Evolutionary conservation across 2,888 invertebrate genomes (phyloP).

Genomic region (Drosophila leonis): DNA sequence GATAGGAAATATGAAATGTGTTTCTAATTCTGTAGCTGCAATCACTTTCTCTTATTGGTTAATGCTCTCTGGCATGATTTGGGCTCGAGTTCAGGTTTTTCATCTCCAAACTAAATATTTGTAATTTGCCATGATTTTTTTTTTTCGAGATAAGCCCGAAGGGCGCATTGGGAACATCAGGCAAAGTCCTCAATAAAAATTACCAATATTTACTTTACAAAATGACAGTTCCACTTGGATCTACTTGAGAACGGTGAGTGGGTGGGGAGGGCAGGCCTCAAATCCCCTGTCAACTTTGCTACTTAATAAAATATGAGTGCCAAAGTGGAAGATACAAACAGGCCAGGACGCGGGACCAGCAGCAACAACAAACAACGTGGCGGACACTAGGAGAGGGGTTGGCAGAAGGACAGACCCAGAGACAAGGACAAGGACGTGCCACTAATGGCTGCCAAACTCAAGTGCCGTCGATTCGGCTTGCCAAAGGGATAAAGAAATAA

Average conservation of each 20-base stretch:
- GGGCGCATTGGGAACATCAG: slow-evolving; percentile 56
- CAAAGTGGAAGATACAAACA: slow-evolving; percentile 65
- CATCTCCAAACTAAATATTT: slow-evolving; percentile 58
- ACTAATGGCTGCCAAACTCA: slow-evolving; percentile 74
- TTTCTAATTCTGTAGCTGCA: slow-evolving; percentile 63
- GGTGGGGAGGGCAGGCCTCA: slow-evolving; percentile 30
- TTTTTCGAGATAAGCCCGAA: slow-evolving; percentile 57
- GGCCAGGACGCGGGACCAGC: slow-evolving; percentile 37
- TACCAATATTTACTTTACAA: slow-evolving; percentile 81
- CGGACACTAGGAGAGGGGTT: background rate
- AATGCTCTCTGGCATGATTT: slow-evolving; percentile 47
- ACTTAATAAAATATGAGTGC: slow-evolving; percentile 81
- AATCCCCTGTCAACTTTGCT: slow-evolving; percentile 82
- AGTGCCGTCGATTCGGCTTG: slow-evolving; percentile 58
- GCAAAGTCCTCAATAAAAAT: slow-evolving; percentile 80
- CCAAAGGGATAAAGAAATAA: slow-evolving; percentile 78
- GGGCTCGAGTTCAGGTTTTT: slow-evolving; percentile 55
- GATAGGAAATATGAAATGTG: slow-evolving; percentile 30
- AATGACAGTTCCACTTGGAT: slow-evolving; percentile 70
- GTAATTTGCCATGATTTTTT: slow-evolving; percentile 59
- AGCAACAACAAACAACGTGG: slow-evolving; percentile 23
- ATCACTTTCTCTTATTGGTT: slow-evolving; percentile 65
- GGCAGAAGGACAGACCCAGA: background rate
- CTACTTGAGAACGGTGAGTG: slow-evolving; percentile 7
- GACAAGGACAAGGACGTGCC: slow-evolving; percentile 64